phyloP scores from a whole-genome alignment of 2,888 invertebrate species.

The Dryococelus australis region DNA sequence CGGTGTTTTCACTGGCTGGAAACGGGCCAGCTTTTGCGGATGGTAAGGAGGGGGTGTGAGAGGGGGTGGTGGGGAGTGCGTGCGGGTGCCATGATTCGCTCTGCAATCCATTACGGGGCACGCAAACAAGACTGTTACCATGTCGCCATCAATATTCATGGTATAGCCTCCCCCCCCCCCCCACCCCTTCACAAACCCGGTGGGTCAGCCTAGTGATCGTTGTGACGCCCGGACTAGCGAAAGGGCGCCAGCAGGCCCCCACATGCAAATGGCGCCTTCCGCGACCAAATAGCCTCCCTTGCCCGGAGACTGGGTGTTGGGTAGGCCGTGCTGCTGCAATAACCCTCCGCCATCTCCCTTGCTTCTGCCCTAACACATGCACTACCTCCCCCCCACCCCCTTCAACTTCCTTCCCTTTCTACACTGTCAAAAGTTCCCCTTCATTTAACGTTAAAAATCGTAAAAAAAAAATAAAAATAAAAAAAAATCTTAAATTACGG shows the following conservation, averaged over 20 bases:
- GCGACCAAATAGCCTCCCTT: not conserved
- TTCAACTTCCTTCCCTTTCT: no score
- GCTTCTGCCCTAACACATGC: not conserved
- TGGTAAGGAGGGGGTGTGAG: not conserved
- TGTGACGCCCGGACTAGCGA: not conserved
- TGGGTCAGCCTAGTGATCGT: no score
- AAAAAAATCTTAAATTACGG: no score
- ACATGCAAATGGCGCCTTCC: not conserved
- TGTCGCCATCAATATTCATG: slow-evolving; percentile 16
- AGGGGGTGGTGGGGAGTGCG: not conserved
- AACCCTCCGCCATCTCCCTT: not conserved
- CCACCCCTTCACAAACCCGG: not conserved
- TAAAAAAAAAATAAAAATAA: no score
- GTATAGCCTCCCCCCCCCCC: not conserved
- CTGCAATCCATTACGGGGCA: slow-evolving; percentile 1
- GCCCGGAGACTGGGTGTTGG: not conserved
- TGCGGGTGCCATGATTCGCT: not conserved
- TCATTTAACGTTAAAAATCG: no score
- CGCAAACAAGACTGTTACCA: not conserved
- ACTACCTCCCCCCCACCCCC: not conserved
- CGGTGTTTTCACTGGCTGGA: not conserved
- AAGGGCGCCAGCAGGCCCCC: not conserved
- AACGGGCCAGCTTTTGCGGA: no score
- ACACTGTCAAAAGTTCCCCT: no score
- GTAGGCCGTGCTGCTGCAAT: not conserved